Conservation (phyloP, 2,113 vertebrate genomes). For the Corydoras sp. region DNA sequence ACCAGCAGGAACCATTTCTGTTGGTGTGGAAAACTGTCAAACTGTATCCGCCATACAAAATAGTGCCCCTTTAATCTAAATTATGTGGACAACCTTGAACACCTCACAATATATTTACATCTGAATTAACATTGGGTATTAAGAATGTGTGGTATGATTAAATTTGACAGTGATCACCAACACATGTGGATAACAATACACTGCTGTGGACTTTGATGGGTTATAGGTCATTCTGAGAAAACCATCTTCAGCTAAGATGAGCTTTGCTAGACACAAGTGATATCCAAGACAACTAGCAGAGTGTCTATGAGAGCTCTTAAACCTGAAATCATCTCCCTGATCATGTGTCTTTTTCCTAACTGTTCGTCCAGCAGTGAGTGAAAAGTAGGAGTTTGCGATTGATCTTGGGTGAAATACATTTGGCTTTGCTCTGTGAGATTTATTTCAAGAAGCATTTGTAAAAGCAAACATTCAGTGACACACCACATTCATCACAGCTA, state of each 20-base stretch:
- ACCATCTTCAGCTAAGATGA: neutral
- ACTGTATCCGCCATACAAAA: too few species aligned
- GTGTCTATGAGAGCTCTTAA: neutral
- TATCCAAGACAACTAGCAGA: neutral
- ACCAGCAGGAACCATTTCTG: too few species aligned
- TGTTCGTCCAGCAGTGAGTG: neutral
- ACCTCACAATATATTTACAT: too few species aligned
- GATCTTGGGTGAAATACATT: conserved; percentile 15
- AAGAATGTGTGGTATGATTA: too few species aligned
- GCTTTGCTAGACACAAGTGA: neutral
- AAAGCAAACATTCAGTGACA: conserved; percentile 12
- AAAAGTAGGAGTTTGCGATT: conserved; percentile 1
- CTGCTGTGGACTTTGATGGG: neutral
- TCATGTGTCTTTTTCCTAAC: conserved; percentile 8
- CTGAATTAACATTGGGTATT: too few species aligned
- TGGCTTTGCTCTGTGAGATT: neutral
- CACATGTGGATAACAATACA: neutral
- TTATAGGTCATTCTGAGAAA: neutral
- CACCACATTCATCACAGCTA: conserved; percentile 23
- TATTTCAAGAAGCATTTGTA: conserved; percentile 24
- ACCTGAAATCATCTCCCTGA: too few species aligned
- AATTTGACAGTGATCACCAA: too few species aligned
- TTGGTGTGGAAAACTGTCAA: too few species aligned
- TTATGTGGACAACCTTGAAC: too few species aligned
- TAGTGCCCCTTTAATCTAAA: too few species aligned